Percentiles rank a stretch among this genome's conserved stretches.
Evolutionary conservation across 2,797 vertebrate genomes (phyloP).

Genomic region (Erethizon dorsatum): DNA sequence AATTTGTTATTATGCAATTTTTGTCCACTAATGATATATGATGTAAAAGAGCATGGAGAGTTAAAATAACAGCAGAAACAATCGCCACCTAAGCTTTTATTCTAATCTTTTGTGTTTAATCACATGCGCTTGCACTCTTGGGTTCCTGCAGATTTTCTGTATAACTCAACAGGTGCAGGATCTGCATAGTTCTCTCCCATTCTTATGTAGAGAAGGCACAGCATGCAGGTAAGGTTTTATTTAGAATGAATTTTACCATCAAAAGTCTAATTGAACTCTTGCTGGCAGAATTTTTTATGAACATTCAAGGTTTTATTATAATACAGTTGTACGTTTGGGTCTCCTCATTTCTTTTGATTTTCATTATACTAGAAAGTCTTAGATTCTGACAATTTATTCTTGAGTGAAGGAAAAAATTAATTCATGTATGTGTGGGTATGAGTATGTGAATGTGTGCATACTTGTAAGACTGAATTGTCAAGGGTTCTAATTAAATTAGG

Average conservation of each 20-base stretch:
- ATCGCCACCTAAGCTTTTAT: neutral
- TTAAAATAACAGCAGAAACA: conserved; percentile 62
- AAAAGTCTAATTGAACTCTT: conserved; percentile 64
- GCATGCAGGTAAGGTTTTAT: conserved; percentile 69
- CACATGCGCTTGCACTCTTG: neutral
- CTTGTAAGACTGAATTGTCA: neutral
- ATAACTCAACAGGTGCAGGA: conserved; percentile 67
- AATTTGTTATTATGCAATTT: conserved; percentile 31
- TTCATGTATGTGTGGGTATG: neutral
- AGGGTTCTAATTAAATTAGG: neutral
- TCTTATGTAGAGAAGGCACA: conserved; percentile 45
- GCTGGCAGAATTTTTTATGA: conserved; percentile 51
- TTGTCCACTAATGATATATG: conserved; percentile 53
- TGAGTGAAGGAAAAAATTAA: neutral
- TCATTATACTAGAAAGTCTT: neutral
- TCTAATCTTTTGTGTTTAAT: conserved; percentile 77
- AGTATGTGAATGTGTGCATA: neutral
- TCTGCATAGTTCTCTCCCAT: conserved; percentile 6
- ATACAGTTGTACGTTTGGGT: conserved; percentile 39
- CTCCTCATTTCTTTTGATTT: conserved; percentile 42
- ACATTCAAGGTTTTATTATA: conserved; percentile 2
- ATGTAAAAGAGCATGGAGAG: conserved; percentile 47
- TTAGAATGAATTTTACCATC: conserved; percentile 75
- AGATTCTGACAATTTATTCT: conserved; percentile 15
- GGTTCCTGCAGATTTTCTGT: conserved; percentile 73